Evolutionary conservation across 1,140 invertebrate species (phyloP).

Genomic region (Marisa cornuarietis): DNA sequence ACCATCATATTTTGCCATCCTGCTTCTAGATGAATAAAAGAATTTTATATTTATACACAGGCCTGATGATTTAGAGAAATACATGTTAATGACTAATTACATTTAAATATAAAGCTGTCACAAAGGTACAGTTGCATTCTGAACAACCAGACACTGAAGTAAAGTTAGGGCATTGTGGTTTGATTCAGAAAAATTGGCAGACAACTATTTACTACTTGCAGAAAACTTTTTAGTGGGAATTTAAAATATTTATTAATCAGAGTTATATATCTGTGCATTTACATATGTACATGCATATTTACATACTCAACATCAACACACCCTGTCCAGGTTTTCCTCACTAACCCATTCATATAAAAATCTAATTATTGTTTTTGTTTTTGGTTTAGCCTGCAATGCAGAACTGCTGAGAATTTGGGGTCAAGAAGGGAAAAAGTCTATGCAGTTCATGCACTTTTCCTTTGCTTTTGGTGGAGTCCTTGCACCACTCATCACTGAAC

Average conservation of each 20-base stretch:
- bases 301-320: too few relatives aligned
- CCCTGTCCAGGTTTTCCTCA: too few relatives aligned
- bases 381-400: constrained; percentile 64
- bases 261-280: not conserved
- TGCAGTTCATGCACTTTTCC: constrained; percentile 43
- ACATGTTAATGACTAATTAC: too few relatives aligned
- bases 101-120: too few relatives aligned
- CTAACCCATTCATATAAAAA: too few relatives aligned
- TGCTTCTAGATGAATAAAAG: not conserved
- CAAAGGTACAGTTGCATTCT: too few relatives aligned
- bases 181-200: too few relatives aligned
- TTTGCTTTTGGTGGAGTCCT: constrained; percentile 48
- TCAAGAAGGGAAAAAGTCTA: constrained; percentile 47
- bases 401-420: constrained; percentile 67
- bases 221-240: not conserved
- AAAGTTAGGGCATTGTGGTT: too few relatives aligned
- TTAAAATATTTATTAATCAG: not conserved
- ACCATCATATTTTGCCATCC: not conserved
- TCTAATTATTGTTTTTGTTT: not conserved
- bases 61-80: too few relatives aligned
- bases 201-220: not conserved
- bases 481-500: constrained; percentile 40
- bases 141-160: too few relatives aligned
- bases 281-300: not conserved
- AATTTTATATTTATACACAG: too few relatives aligned